Conservation (phyloP, 2,113 vertebrate genomes). For the Psilopsiagon aurifrons region DNA sequence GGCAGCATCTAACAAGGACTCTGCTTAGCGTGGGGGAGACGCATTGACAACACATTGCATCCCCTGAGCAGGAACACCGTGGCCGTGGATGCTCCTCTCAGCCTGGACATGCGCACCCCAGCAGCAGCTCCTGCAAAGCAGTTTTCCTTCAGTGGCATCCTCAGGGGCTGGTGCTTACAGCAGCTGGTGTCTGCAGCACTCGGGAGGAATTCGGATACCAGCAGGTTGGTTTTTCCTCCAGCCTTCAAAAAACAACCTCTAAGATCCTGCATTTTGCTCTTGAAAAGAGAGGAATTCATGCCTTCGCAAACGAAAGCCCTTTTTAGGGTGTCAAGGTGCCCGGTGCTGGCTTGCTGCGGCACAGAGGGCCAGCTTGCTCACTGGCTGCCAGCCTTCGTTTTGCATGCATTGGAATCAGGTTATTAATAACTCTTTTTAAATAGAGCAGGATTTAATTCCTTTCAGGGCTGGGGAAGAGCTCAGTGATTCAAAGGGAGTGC, state of each 20-base stretch:
- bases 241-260: background rate
- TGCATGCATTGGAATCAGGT: background rate
- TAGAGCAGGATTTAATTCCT: conserved; percentile 1
- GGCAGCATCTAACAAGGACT: background rate
- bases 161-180: background rate
- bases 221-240: background rate
- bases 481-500: background rate
- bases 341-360: background rate
- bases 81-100: background rate
- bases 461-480: background rate
- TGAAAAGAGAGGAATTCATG: background rate
- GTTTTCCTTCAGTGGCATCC: background rate
- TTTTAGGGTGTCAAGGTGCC: background rate
- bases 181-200: background rate
- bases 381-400: background rate
- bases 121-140: background rate
- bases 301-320: background rate
- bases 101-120: rapidly evolving
- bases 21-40: background rate
- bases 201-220: background rate
- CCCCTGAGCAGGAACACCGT: background rate
- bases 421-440: conserved; percentile 61
- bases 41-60: background rate
- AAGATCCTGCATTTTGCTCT: background rate
- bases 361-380: background rate